Percentiles rank a stretch among this genome's conserved stretches.
Conservation (phyloP, 2,113 vertebrate genomes). For the Camelus bactrianus region DNA sequence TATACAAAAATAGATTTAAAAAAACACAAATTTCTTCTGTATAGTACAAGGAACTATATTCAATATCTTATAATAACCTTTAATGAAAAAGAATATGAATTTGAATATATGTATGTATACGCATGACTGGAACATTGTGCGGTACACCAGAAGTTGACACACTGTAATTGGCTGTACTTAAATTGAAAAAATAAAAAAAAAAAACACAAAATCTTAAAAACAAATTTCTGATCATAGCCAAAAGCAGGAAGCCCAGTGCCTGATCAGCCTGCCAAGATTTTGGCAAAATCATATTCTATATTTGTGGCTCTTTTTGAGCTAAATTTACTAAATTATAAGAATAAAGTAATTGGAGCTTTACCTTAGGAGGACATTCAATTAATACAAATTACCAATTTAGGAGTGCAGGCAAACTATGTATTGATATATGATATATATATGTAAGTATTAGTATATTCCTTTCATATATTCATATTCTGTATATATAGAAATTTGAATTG, state of each 20-base stretch:
- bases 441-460: neutral
- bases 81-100: too few species aligned
- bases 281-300: neutral
- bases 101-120: too few species aligned
- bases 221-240: neutral
- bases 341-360: neutral
- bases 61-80: too few species aligned
- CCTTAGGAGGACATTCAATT: neutral
- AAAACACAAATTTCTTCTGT: too few species aligned
- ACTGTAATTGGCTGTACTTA: too few species aligned
- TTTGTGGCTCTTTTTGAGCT: neutral
- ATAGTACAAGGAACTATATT: too few species aligned
- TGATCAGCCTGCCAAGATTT: neutral
- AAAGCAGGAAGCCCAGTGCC: neutral
- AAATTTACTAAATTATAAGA: slow-evolving; percentile 30
- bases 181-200: neutral
- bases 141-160: too few species aligned
- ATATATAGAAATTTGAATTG: neutral
- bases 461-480: neutral
- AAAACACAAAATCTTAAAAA: slow-evolving; percentile 45
- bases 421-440: neutral
- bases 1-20: too few species aligned
- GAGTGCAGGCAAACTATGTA: neutral
- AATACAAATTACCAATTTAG: slow-evolving; percentile 30
- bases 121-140: too few species aligned